phyloP scores from a whole-genome alignment of 2,113 vertebrate species.

The Embiotoca jacksoni region DNA sequence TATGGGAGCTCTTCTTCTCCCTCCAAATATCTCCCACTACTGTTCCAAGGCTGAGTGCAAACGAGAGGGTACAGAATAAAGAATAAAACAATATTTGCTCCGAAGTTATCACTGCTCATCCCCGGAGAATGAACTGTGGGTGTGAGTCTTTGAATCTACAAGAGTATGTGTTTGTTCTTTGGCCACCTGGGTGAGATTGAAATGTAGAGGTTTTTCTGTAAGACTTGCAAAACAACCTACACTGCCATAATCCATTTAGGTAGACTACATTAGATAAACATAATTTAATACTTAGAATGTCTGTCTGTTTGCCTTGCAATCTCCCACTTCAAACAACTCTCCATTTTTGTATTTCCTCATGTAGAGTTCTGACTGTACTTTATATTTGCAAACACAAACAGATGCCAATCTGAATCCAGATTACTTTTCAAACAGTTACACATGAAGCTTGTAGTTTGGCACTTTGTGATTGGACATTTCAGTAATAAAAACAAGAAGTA shows the following conservation, averaged over 20 bases:
- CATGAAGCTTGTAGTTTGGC: too few species aligned
- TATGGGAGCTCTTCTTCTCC: neutral
- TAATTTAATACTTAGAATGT: slow-evolving; percentile 10
- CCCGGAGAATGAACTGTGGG: slow-evolving; percentile 13
- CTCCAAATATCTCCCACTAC: slow-evolving; percentile 20
- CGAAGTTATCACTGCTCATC: slow-evolving; percentile 28
- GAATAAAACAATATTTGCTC: slow-evolving; percentile 57
- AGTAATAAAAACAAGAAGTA: too few species aligned
- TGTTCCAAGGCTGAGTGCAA: slow-evolving; percentile 30
- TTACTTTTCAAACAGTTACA: too few species aligned
- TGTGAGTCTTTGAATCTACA: slow-evolving; percentile 23
- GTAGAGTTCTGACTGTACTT: neutral
- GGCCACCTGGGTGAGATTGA: slow-evolving; percentile 7
- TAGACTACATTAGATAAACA: neutral
- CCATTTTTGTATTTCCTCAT: neutral
- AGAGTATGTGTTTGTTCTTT: slow-evolving; percentile 9
- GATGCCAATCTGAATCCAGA: too few species aligned
- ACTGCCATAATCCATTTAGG: neutral
- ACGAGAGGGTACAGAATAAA: slow-evolving; percentile 28
- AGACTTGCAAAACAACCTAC: neutral
- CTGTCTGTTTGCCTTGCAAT: slow-evolving; percentile 2
- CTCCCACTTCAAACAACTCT: neutral
- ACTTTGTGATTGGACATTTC: too few species aligned
- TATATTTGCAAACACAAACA: neutral
- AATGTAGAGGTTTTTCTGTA: neutral